Base-by-base conservation (phyloP, 2,113 vertebrate species). In the Corythoichthys haematopterus region DNA sequence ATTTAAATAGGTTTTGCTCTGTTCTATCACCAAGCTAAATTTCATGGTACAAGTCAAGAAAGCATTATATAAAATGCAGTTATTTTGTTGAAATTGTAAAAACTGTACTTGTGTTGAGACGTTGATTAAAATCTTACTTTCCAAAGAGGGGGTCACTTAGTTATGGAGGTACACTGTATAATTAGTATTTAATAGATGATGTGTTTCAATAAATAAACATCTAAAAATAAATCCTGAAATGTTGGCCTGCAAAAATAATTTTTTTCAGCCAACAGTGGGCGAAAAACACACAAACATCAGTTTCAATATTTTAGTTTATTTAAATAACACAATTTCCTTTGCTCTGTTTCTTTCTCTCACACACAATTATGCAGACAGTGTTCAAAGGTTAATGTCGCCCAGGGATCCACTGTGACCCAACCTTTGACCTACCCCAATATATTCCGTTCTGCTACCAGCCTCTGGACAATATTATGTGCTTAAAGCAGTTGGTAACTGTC, bases 341-440 rank as follows among this genome's bases (percentile, higher is more conserved):
- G 10, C 55, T 13, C 20, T 48, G 33, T 11, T 35, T 55, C 36
- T 43, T 16, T 28, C 15, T 47, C 61, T 60, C 50, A 28, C 61
- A 20, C 70, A 52, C 71, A 71, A 45, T 43, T 47, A 45, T n/a
- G 47, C 52, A 65, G 66, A 75, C 43, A 67, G 46, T 65, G 52
- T 61, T 78, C 71, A 68, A 65, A 61, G 76, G 72, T 81, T 82
- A 79, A 78, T 76, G 72, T 70, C 64, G 71, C 64, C 50, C 1
- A 1, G 64, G 74, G 77, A 64, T 12, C 66, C 59, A 48, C 45
- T 61, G 65, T 67, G 59, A 65, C n/a, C 35, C 64, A 69, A 84
- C 82, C 76, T 48, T 59, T 72, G 78, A 85, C 83, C 82, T 87
- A 85, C 86, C 85, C 78, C 82, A 86, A 28, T 28, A 69, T 69